These are phyloP conservation scores for Andrena hattorfiana DNA, from an alignment of 2,888 invertebrate genomes.

Conservation along the genomic window DNA sequence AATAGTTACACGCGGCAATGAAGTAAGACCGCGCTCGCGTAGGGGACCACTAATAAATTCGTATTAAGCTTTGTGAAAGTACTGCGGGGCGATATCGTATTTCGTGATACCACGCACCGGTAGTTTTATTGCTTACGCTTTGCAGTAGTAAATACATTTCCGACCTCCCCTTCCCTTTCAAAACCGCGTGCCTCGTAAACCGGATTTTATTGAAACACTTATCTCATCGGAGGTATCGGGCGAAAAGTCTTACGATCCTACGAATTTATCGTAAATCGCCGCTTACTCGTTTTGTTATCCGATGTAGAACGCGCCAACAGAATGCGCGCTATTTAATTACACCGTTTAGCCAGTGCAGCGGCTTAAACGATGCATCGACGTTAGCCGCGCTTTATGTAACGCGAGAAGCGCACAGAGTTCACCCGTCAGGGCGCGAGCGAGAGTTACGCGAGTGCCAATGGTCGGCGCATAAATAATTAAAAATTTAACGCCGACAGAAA, in stretches of 20 bases:
- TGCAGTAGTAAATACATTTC: conserved; percentile 71
- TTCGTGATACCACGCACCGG: conserved; percentile 60
- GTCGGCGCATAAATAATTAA: conserved; percentile 29
- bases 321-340: conserved; percentile 26
- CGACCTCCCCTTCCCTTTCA: conserved; percentile 35
- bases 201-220: conserved; percentile 78
- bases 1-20: conserved; percentile 56
- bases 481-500: conserved; percentile 16
- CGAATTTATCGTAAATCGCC: conserved; percentile 63
- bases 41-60: conserved; percentile 68
- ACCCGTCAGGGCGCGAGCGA: background rate
- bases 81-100: conserved; percentile 60
- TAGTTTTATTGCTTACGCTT: conserved; percentile 69
- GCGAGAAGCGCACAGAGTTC: conserved; percentile 4
- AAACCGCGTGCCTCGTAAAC: conserved; percentile 69
- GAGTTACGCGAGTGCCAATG: background rate
- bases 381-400: background rate
- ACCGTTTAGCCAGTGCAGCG: background rate
- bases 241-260: conserved; percentile 69
- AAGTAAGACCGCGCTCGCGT: conserved; percentile 43
- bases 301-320: conserved; percentile 17
- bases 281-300: conserved; percentile 36
- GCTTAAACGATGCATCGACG: background rate
- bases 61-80: conserved; percentile 67
- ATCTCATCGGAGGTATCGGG: conserved; percentile 70